A percentile compares a stretch with the other conserved stretches of the same genome.
Conservation (phyloP, 2,888 invertebrate species). For the Drosophila koepferae region DNA sequence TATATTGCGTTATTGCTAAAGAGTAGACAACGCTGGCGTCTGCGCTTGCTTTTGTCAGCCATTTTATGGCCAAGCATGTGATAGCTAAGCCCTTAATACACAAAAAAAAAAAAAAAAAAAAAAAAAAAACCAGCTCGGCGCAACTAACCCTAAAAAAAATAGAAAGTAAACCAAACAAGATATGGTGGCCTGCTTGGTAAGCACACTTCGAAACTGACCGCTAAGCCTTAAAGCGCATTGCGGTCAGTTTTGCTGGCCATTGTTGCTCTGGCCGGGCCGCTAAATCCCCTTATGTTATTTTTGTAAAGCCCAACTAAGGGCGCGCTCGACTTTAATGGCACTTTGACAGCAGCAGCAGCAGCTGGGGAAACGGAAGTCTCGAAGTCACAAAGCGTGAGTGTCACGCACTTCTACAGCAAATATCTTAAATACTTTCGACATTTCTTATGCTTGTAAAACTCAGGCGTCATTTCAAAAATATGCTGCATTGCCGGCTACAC, state of each 20-base stretch:
- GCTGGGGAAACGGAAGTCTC: neutral
- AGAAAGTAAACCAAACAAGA: neutral
- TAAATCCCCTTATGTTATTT: slow-evolving; percentile 36
- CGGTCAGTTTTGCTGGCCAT: slow-evolving; percentile 52
- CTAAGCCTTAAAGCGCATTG: slow-evolving; percentile 72
- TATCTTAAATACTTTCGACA: slow-evolving; percentile 55
- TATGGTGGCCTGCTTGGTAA: slow-evolving; percentile 16
- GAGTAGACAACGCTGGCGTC: slow-evolving; percentile 17
- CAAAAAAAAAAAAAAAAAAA: slow-evolving; percentile 18
- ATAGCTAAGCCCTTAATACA: slow-evolving; percentile 52
- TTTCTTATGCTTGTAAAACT: slow-evolving; percentile 27
- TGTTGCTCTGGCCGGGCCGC: slow-evolving; percentile 15
- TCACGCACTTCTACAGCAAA: slow-evolving; percentile 39
- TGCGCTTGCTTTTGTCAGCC: slow-evolving; percentile 16
- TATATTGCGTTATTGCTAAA: slow-evolving; percentile 30
- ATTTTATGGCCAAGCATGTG: slow-evolving; percentile 49
- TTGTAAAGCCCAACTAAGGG: slow-evolving; percentile 28
- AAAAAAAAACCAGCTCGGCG: slow-evolving; percentile 22
- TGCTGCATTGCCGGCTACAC: slow-evolving; percentile 2
- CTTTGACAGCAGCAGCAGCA: slow-evolving; percentile 29
- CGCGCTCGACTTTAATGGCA: slow-evolving; percentile 43
- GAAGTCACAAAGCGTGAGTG: slow-evolving; percentile 11
- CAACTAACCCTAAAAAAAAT: slow-evolving; percentile 20
- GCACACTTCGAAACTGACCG: slow-evolving; percentile 18
- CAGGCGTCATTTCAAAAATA: slow-evolving; percentile 25